Conservation (phyloP, 2,888 invertebrate species). For the Microctonus brassicae region DNA sequence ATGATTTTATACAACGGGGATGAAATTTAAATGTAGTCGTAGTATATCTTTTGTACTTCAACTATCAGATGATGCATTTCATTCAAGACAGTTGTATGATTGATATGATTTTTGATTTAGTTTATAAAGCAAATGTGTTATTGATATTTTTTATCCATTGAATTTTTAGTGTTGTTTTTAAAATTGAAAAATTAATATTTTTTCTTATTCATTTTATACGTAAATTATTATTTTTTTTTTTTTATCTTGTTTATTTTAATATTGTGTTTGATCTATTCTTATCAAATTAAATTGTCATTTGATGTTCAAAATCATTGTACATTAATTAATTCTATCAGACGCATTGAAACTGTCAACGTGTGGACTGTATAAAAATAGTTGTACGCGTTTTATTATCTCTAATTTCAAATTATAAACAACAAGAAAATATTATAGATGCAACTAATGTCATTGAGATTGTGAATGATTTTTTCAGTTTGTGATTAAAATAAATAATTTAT, state of each 20-base stretch:
- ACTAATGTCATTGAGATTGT: too few species aligned
- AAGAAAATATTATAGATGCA: not conserved
- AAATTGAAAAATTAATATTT: not conserved
- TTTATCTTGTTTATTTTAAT: not conserved
- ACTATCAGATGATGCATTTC: not conserved
- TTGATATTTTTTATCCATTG: not conserved
- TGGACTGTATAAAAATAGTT: not conserved
- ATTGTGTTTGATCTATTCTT: not conserved
- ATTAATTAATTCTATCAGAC: not conserved
- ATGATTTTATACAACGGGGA: not conserved
- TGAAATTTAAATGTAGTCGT: not conserved
- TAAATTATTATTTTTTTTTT: too few species aligned
- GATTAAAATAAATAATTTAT: not conserved
- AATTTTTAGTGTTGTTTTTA: not conserved
- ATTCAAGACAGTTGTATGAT: not conserved
- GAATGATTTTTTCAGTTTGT: too few species aligned
- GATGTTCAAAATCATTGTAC: not conserved
- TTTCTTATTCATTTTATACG: not conserved
- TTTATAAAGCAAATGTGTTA: not conserved
- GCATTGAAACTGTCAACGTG: not conserved
- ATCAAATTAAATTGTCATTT: not conserved
- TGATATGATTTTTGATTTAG: conserved; percentile 1
- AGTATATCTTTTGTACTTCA: not conserved
- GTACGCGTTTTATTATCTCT: not conserved
- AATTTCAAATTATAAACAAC: not conserved